Base-by-base conservation (phyloP, 2,113 vertebrate species). In the Hemibagrus wyckioides region DNA sequence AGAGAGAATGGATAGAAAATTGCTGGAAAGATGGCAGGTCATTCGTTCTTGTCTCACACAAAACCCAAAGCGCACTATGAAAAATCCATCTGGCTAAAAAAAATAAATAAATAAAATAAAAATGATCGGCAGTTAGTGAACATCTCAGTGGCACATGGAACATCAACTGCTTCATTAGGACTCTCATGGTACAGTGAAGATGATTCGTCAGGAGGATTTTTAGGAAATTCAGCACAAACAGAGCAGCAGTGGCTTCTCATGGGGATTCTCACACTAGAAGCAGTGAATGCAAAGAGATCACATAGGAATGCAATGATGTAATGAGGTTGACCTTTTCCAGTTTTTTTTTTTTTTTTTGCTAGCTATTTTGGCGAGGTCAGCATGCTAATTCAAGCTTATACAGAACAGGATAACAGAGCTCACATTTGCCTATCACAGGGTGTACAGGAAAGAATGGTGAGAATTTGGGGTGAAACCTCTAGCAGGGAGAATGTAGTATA, bases 11-110 rank as follows among this genome's bases (percentile, higher is more conserved):
- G 77, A 69, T 79, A 80, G 77, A 36, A 73, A 80, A 88, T 65
- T 36, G 63, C 59, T 85, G 41, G 25, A 7, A 0, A 65, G 81
- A 48, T 83, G 81, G 36, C 81, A 83, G 81, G 59, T 83, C 81
- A 83, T 83, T 83, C 28, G 15, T 83, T 65, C 28, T 65, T 65
- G 81, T 65, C 81, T 65, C 15, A 65, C 81, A 83, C 81, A 61
- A 52, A 85, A 85, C 79, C 80, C 84, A 82, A 87, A 69, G 83
- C 77, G 25, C 9, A 11, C 9, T 44, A 56, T 54, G 77, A 86
- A 71, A 81, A 86, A 80, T 73, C 44, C 61, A 39, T 69, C 69
- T 54, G 56, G 36, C 33, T 19, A 14, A 76, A 86, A 81, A 63
- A 36, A 23, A 84, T 83, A n/a, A n/a, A n/a, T n/a, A n/a, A n/a